Percentiles rank a stretch among this genome's conserved stretches.
These are phyloP conservation scores for Solea solea DNA, from an alignment of 2,113 vertebrate genomes.

Conservation along the genomic window DNA sequence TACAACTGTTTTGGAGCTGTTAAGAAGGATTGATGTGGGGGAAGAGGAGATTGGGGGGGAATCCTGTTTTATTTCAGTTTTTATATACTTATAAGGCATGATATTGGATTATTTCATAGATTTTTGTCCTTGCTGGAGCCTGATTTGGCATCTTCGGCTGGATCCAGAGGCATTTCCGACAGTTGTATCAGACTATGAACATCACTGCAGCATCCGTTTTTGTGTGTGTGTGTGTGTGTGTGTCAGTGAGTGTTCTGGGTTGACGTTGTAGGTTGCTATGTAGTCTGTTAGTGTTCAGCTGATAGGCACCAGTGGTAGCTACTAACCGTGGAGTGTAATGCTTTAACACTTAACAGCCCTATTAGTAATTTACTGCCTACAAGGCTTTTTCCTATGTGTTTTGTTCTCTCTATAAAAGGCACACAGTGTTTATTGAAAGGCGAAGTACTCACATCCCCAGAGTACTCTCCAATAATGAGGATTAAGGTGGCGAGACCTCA, in stretches of 20 bases:
- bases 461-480: slow-evolving; percentile 70
- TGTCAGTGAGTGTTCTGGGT: background rate
- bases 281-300: slow-evolving; percentile 25
- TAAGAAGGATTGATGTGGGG: too few species aligned
- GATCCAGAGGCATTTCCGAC: too few species aligned
- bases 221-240: too few species aligned
- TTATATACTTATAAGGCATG: too few species aligned
- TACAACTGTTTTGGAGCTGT: too few species aligned
- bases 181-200: too few species aligned
- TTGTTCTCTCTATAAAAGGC: slow-evolving; percentile 70
- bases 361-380: slow-evolving; percentile 66
- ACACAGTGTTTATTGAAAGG: slow-evolving; percentile 61
- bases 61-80: too few species aligned
- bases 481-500: slow-evolving; percentile 67
- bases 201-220: too few species aligned
- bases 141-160: too few species aligned
- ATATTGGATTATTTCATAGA: too few species aligned
- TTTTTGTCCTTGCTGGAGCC: too few species aligned
- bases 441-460: slow-evolving; percentile 18
- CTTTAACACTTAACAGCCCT: slow-evolving; percentile 71
- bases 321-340: slow-evolving; percentile 52
- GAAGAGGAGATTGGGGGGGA: too few species aligned
- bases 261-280: slow-evolving; percentile 17
- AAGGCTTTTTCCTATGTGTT: slow-evolving; percentile 62
- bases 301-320: slow-evolving; percentile 52